Evolutionary conservation across 2,888 invertebrate genomes (phyloP).

Genomic region (Agrotis puta): DNA sequence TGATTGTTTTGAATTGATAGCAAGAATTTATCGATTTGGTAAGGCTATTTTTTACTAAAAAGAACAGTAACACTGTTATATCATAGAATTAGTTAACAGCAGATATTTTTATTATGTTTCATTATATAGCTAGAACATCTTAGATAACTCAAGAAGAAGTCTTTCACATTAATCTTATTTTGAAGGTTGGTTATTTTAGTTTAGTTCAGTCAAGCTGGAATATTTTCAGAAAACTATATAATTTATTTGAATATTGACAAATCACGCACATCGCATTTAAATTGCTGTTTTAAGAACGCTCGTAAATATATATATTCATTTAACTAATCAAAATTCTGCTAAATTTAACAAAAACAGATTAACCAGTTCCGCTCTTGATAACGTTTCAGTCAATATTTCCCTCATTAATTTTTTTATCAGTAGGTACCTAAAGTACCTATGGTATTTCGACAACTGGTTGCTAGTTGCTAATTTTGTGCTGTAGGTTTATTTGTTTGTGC

Average conservation of each 20-base stretch:
- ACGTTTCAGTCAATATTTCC: slow-evolving; percentile 12
- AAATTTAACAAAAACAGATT: neutral
- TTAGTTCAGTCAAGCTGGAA: slow-evolving; percentile 9
- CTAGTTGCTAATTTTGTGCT: slow-evolving; percentile 26
- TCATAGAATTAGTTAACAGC: slow-evolving; percentile 18
- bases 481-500: slow-evolving; percentile 19
- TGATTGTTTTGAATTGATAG: slow-evolving; percentile 10
- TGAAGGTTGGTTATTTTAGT: slow-evolving; percentile 22
- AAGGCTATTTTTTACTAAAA: slow-evolving; percentile 9
- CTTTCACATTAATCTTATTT: neutral
- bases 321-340: neutral
- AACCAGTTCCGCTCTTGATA: neutral
- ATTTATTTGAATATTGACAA: slow-evolving; percentile 8
- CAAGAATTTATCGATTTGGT: slow-evolving; percentile 24
- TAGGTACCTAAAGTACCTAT: neutral
- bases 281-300: neutral
- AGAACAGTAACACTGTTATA: slow-evolving; percentile 9
- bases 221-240: slow-evolving; percentile 7
- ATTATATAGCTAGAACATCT: neutral
- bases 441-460: slow-evolving; percentile 4
- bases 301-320: neutral
- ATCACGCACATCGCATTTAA: neutral
- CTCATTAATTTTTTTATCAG: slow-evolving; percentile 29
- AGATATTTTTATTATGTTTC: slow-evolving; percentile 2
- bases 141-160: neutral